These are phyloP conservation scores for Helleia helle DNA, from an alignment of 2,888 invertebrate species.

Conservation along the genomic window DNA sequence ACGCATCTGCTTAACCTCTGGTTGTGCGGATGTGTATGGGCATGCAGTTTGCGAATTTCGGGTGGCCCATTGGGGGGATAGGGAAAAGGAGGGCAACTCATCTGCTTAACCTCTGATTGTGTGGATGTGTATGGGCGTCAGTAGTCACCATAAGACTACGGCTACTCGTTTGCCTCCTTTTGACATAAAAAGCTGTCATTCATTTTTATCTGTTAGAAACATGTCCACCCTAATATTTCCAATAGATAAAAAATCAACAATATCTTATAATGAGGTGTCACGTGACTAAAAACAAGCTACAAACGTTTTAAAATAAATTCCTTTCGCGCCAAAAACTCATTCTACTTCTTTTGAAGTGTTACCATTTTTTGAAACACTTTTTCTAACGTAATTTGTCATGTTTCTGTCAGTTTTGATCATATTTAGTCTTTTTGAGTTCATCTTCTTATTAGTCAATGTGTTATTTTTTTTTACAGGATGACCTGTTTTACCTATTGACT, in stretches of 20 bases:
- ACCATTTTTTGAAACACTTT: neutral
- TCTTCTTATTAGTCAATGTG: slow-evolving; percentile 1
- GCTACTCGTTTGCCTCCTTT: too few species aligned
- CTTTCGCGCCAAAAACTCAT: slow-evolving; percentile 5
- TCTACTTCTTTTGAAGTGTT: neutral
- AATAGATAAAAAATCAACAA: slow-evolving; percentile 5
- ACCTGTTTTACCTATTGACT: neutral
- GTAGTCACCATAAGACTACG: too few species aligned
- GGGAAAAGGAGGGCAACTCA: too few species aligned
- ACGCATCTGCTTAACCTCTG: too few species aligned
- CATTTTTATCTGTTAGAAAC: neutral
- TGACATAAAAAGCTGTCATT: too few species aligned
- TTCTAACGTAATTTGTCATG: slow-evolving; percentile 3
- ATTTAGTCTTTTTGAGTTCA: neutral
- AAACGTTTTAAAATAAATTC: slow-evolving; percentile 5
- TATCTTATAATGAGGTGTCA: slow-evolving; percentile 10
- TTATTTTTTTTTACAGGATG: neutral
- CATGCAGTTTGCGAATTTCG: too few species aligned
- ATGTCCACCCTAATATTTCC: slow-evolving; percentile 19
- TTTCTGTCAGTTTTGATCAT: neutral
- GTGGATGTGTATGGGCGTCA: too few species aligned
- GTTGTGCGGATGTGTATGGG: too few species aligned
- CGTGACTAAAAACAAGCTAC: slow-evolving; percentile 6
- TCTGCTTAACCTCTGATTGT: too few species aligned
- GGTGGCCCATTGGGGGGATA: too few species aligned